Evolutionary conservation across 2,113 vertebrate genomes (phyloP).

Genomic region (Corythaixoides concolor): DNA sequence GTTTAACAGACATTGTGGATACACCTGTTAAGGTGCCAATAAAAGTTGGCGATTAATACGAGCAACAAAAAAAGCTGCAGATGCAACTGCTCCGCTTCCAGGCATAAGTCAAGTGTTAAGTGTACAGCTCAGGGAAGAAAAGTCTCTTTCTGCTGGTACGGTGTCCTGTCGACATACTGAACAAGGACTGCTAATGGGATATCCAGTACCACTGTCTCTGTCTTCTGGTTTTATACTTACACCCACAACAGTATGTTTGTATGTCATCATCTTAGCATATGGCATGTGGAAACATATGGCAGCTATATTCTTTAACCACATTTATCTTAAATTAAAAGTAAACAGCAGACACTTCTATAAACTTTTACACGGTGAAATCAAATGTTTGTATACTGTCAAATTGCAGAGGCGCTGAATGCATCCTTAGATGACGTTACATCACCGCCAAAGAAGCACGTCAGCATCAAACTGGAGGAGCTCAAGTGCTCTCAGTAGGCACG

Average conservation of each 20-base stretch:
- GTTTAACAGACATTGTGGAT: not conserved
- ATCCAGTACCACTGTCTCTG: not conserved
- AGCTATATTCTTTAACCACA: conserved; percentile 27
- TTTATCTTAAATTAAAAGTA: conserved; percentile 24
- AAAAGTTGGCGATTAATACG: fast-evolving
- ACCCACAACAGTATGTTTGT: not conserved
- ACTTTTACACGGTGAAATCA: conserved; percentile 23
- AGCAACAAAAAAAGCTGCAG: not conserved
- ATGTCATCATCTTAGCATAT: not conserved
- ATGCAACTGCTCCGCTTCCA: not conserved
- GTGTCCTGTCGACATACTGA: not conserved
- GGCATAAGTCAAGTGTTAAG: not conserved
- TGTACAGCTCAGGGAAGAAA: not conserved
- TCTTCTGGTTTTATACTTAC: not conserved
- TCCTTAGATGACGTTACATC: not conserved
- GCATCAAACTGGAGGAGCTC: not conserved
- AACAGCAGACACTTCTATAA: conserved; percentile 44
- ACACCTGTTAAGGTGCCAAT: not conserved
- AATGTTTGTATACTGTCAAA: not conserved
- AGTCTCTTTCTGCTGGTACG: not conserved
- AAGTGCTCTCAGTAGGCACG: not conserved
- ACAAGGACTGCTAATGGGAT: not conserved
- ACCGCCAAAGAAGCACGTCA: not conserved
- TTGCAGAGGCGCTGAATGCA: not conserved
- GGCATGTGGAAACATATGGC: conserved; percentile 21